phyloP scores from a whole-genome alignment of 2,888 invertebrate species.

The Heteromurus nitidus region DNA sequence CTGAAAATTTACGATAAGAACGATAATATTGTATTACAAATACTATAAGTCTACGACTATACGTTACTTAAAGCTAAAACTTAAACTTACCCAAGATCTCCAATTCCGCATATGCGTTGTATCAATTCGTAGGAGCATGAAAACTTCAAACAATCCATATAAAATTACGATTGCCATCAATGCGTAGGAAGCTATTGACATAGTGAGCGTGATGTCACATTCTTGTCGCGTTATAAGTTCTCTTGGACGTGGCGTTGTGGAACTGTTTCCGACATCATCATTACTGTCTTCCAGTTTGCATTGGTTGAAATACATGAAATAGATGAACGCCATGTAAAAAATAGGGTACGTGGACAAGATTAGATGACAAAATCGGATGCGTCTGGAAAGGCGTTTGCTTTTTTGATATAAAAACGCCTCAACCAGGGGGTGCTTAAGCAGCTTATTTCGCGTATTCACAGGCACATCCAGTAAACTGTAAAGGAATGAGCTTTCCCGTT shows the following conservation, averaged over 20 bases:
- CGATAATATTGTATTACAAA: no score
- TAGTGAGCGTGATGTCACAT: constrained; percentile 44
- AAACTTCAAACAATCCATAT: constrained; percentile 47
- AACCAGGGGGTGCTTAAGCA: constrained; percentile 62
- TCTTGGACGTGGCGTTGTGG: neutral
- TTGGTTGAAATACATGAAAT: constrained; percentile 58
- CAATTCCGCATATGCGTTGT: constrained; percentile 43
- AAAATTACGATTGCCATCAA: constrained; percentile 22
- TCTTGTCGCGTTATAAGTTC: neutral
- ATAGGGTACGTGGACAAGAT: constrained; percentile 44
- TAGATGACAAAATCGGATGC: constrained; percentile 42
- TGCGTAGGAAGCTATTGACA: constrained; percentile 28
- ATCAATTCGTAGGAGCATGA: constrained; percentile 50
- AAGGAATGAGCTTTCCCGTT: constrained; percentile 61
- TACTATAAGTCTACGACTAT: no score
- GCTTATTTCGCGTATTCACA: neutral
- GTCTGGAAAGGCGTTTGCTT: constrained; percentile 4
- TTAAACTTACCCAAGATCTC: constrained; percentile 65
- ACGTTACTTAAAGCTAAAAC: no score
- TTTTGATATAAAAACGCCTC: constrained; percentile 53
- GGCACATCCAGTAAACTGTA: constrained; percentile 58
- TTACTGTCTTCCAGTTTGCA: constrained; percentile 37
- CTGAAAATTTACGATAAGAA: constrained; percentile 9
- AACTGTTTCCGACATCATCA: neutral
- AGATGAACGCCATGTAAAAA: constrained; percentile 63